These are phyloP conservation scores for Myiotriccus ornatus DNA, from an alignment of 2,797 vertebrate genomes.

Conservation along the genomic window DNA sequence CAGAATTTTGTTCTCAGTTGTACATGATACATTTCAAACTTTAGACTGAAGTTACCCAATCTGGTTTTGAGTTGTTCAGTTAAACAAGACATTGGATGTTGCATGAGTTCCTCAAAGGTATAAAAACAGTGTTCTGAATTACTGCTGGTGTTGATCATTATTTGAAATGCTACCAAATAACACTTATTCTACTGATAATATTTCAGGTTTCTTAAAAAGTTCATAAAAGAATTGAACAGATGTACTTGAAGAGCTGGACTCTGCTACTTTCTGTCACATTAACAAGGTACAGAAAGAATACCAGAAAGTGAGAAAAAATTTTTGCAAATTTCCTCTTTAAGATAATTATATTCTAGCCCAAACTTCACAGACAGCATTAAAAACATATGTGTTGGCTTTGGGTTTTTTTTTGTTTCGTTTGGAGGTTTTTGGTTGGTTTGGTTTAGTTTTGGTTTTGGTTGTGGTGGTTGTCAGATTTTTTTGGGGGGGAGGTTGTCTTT, in stretches of 20 bases:
- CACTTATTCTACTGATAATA: neutral
- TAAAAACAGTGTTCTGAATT: neutral
- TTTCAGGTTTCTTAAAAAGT: neutral
- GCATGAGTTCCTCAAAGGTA: neutral
- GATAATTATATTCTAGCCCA: neutral
- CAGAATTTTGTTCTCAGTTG: neutral
- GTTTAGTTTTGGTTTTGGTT: neutral
- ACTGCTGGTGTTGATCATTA: neutral
- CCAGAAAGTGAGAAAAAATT: neutral
- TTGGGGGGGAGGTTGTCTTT: neutral
- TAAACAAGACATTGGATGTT: neutral
- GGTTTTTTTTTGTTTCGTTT: neutral
- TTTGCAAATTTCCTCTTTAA: neutral
- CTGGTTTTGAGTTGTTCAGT: neutral
- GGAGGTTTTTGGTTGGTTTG: neutral
- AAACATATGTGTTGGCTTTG: neutral
- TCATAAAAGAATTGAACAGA: neutral
- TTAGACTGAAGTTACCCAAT: neutral
- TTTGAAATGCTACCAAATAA: neutral
- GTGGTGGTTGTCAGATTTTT: neutral
- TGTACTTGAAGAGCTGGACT: neutral
- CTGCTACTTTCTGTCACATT: neutral
- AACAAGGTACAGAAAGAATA: neutral
- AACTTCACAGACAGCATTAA: neutral
- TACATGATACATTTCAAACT: neutral